A percentile compares a stretch with the other conserved stretches of the same genome.
These are phyloP conservation scores for Sinhomidia bicolor DNA, from an alignment of 2,888 invertebrate genomes.

Conservation along the genomic window DNA sequence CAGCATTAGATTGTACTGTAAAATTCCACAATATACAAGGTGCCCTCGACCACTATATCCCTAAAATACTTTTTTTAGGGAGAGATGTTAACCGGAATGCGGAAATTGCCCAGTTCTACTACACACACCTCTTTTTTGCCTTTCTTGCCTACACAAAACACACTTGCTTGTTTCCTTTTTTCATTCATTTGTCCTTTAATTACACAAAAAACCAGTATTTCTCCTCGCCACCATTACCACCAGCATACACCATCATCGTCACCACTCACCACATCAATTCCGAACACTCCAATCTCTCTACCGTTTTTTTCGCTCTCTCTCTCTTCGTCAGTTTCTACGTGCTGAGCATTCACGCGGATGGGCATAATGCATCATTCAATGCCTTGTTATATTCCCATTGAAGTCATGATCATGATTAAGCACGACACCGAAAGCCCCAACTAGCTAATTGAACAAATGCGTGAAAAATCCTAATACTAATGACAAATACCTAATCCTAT, in stretches of 20 bases:
- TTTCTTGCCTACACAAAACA: neutral
- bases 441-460: slow-evolving; percentile 35
- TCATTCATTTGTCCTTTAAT: slow-evolving; percentile 31
- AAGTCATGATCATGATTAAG: neutral
- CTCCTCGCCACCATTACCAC: neutral
- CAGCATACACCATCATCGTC: neutral
- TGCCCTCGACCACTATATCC: no score
- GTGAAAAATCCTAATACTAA: slow-evolving; percentile 39
- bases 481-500: slow-evolving; percentile 39
- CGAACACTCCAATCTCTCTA: neutral
- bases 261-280: neutral
- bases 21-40: no score
- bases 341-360: slow-evolving; percentile 19
- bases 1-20: no score
- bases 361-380: slow-evolving; percentile 23
- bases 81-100: no score
- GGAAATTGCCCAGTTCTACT: neutral
- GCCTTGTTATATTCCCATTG: slow-evolving; percentile 15
- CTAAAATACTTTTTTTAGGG: no score
- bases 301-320: neutral
- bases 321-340: neutral
- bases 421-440: neutral
- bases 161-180: slow-evolving; percentile 14
- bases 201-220: slow-evolving; percentile 16
- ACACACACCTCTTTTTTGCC: neutral